Conservation (phyloP, 2,113 vertebrate genomes). For the Chloropsis cyanopogon region DNA sequence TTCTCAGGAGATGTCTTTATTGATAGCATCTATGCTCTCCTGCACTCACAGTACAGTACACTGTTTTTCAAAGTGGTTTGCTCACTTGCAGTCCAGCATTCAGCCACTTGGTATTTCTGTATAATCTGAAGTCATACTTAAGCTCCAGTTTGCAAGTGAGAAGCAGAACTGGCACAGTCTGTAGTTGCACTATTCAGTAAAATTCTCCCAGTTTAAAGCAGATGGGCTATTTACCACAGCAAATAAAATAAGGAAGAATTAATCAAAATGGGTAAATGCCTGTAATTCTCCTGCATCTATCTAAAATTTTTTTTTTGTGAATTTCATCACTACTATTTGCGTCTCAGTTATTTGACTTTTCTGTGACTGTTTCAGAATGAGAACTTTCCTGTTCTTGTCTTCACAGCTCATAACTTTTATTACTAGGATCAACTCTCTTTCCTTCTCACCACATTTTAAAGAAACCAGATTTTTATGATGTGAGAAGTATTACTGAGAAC, state of each 20-base stretch:
- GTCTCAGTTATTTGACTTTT: not conserved
- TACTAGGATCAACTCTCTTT: slow-evolving; percentile 38
- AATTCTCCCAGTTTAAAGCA: not conserved
- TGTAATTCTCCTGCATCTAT: not conserved
- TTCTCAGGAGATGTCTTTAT: not conserved
- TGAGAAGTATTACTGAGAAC: slow-evolving; percentile 39
- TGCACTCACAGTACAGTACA: not conserved
- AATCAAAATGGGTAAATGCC: not conserved
- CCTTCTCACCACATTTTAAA: slow-evolving; percentile 43
- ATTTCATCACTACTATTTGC: not conserved
- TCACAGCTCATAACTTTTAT: slow-evolving; percentile 58
- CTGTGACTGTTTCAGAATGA: not conserved
- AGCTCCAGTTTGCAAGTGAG: not conserved
- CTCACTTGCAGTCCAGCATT: not conserved
- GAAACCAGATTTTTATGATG: slow-evolving; percentile 61
- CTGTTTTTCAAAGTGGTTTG: not conserved
- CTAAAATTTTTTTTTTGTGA: not conserved
- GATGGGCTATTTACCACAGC: not conserved
- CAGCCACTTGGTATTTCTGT: not conserved
- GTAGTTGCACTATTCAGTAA: not conserved
- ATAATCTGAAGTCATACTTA: not conserved
- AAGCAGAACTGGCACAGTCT: not conserved
- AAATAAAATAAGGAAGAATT: not conserved
- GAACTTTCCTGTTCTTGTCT: slow-evolving; percentile 12
- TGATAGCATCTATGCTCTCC: not conserved